Evolutionary conservation across 92 coral and sea anemone genomes (phyloP).

Genomic region (Epizoanthus illoricatus): DNA sequence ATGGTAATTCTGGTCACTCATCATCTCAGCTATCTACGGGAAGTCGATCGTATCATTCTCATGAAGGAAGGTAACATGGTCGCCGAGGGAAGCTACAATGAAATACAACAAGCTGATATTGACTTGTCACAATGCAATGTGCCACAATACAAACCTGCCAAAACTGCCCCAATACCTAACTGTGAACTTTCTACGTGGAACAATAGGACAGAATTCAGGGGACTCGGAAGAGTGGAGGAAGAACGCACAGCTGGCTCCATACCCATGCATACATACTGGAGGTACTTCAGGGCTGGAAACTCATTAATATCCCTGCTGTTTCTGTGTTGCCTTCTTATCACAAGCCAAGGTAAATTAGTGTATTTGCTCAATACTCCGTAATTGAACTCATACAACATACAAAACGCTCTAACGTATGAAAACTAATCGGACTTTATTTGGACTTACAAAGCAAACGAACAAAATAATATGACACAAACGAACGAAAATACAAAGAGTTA

Average conservation of each 20-base stretch:
- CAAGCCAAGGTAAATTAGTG: conserved; percentile 59
- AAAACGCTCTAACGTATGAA: no score
- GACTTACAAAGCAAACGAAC: no score
- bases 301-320: conserved; percentile 22
- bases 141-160: conserved; percentile 14
- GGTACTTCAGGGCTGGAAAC: conserved; percentile 61
- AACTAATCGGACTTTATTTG: no score
- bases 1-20: conserved; percentile 62
- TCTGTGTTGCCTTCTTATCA: conserved; percentile 47
- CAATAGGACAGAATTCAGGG: conserved; percentile 34
- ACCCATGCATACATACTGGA: conserved; percentile 59
- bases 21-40: conserved; percentile 60
- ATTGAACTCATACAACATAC: no score
- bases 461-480: no score
- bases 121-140: conserved; percentile 29
- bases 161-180: conserved; percentile 30
- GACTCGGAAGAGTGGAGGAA: conserved; percentile 55
- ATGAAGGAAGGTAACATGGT: conserved; percentile 65
- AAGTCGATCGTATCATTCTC: conserved; percentile 57
- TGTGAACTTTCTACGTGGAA: conserved; percentile 5
- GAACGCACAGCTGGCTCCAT: conserved; percentile 61
- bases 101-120: conserved; percentile 49
- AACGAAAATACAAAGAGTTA: no score
- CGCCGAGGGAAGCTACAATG: conserved; percentile 49
- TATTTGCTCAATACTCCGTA: no score